Evolutionary conservation across 2,888 invertebrate species (phyloP), one percentile per base, ranked within the genome.

Genomic region (Tryphoninae sp.): DNA sequence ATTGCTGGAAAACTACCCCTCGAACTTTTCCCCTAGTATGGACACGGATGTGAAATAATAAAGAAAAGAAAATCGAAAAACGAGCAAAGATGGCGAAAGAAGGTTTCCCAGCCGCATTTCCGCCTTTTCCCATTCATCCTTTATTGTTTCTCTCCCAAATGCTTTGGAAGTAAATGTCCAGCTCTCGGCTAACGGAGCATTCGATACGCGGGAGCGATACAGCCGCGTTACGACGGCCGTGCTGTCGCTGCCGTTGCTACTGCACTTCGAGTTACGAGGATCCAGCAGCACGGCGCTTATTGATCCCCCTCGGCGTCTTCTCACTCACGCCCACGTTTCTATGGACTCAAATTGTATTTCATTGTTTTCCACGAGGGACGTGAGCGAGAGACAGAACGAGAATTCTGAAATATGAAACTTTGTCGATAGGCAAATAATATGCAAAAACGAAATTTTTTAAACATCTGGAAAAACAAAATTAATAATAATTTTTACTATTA

Each of bases 281-380:
- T 16, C 33, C 33, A 33, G 33, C 51, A 67, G 71, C 42, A 45
- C 51, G 16, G 51, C 65, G 53, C 76, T 33, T 76, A 80, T 80
- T 76, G 80, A 80, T 80, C 80, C 67, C 64, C 73, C 68, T 16
- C 55, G n/a, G 51, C 53, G 62, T 77, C 62, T 77, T 69, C 64
- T 64, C 68, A 69, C 61, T 74, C 68, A 23, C 59, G 33, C 64
- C 13, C 73, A 64, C n/a, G 62, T 40, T 40, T 2, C 68, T 45
- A 45, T 26, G 33, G 22, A 59, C 77, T 78, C 53, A 69, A 81
- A 78, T 78, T 81, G 51, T 69, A 78, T 78, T 81, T 74, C 77
- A 81, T 78, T 74, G 81, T 78, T 74, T 81, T 81, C 62, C 77
- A 64, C 58, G 16, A 67, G 61, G 22, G 67, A 33, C 67, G 49